Evolutionary conservation across 64 coral and sea anemone genomes (phyloP).

Genomic region (Porites australiensis): DNA sequence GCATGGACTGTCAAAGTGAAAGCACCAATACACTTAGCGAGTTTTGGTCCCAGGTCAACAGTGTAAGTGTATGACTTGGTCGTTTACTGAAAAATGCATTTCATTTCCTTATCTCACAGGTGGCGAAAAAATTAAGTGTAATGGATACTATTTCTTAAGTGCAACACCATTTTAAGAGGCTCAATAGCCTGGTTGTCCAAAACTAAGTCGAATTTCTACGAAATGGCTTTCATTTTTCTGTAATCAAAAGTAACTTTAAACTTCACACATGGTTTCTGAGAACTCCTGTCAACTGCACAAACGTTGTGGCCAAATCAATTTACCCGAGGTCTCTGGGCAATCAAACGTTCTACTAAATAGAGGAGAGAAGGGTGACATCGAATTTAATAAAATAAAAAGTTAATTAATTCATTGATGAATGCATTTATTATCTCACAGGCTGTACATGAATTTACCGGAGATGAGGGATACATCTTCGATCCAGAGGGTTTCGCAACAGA

Average conservation of each 20-base stretch:
- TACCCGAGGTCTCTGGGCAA: not conserved
- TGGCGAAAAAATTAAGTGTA: not conserved
- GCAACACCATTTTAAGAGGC: not conserved
- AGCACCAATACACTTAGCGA: constrained; percentile 43
- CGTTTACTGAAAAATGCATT: constrained; percentile 15
- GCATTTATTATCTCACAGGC: constrained; percentile 29
- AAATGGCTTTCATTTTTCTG: not conserved
- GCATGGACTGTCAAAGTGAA: constrained; percentile 61
- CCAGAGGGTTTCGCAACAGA: constrained; percentile 56
- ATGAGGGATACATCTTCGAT: constrained; percentile 57
- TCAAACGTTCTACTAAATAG: not conserved
- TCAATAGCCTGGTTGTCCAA: not conserved
- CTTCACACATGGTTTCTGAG: not conserved
- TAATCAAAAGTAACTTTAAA: too few species aligned
- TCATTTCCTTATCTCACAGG: not conserved
- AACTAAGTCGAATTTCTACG: not conserved
- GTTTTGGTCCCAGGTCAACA: constrained; percentile 44
- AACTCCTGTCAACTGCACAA: not conserved
- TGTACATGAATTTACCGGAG: constrained; percentile 45
- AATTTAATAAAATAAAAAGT: not conserved
- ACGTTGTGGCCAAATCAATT: not conserved
- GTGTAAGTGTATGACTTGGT: constrained; percentile 33
- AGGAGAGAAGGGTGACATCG: not conserved
- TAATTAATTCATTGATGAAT: not conserved
- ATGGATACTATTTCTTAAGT: not conserved